A percentile compares a stretch with the other conserved stretches of the same genome.
phyloP scores from a whole-genome alignment of 2,888 invertebrate species.

The Apotomis capreana region DNA sequence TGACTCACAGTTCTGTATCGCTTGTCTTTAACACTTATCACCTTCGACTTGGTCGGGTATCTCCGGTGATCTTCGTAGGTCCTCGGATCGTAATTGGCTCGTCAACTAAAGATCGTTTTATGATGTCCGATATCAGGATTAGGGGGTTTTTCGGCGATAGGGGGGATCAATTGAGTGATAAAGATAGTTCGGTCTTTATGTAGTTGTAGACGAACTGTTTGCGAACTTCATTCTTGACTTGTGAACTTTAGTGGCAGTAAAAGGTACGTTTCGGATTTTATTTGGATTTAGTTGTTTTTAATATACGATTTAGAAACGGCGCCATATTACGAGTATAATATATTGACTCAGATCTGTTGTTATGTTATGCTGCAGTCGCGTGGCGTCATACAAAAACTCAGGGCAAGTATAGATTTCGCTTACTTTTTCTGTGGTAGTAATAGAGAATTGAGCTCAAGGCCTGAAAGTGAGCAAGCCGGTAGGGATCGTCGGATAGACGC shows the following conservation, averaged over 20 bases:
- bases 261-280: background rate
- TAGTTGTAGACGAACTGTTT: background rate
- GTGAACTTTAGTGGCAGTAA: background rate
- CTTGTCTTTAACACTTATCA: background rate
- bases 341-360: no score
- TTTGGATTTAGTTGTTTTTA: background rate
- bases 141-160: slow-evolving; percentile 7
- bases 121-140: slow-evolving; percentile 34
- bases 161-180: slow-evolving; percentile 24
- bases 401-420: no score
- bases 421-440: no score
- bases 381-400: no score
- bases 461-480: no score
- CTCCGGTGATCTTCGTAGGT: slow-evolving; percentile 31
- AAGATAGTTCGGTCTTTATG: background rate
- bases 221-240: background rate
- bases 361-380: no score
- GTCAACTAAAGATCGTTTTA: slow-evolving; percentile 32
- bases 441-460: no score
- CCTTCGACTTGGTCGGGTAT: slow-evolving; percentile 16
- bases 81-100: slow-evolving; percentile 29
- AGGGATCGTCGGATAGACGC: no score
- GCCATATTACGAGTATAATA: no score
- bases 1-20: background rate
- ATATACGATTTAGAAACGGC: no score